phyloP scores from a whole-genome alignment of 2,113 vertebrate species.

The Ailurus styani region DNA sequence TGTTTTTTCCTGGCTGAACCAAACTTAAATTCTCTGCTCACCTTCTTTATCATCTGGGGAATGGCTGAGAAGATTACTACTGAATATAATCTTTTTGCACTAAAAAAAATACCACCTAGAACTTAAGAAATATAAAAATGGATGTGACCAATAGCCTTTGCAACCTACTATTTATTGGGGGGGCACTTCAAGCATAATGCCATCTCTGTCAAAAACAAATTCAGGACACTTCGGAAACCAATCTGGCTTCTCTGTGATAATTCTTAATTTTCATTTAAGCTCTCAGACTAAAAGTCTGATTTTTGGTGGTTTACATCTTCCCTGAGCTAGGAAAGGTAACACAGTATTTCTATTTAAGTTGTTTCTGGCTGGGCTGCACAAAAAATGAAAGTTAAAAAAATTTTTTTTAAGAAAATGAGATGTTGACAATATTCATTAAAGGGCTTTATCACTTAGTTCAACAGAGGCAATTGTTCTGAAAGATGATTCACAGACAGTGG shows the following conservation, averaged over 20 bases:
- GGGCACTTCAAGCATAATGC: not conserved
- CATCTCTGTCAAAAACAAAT: not conserved
- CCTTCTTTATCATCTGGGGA: not conserved
- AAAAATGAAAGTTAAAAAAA: not conserved
- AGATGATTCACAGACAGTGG: not conserved
- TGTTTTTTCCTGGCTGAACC: not conserved
- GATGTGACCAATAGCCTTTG: not conserved
- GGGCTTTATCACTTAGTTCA: not conserved
- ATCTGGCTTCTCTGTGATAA: not conserved
- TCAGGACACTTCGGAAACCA: not conserved
- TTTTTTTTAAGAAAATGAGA: not conserved
- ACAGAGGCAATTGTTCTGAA: not conserved
- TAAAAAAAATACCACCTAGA: not conserved
- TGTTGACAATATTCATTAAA: not conserved
- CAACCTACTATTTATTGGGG: not conserved
- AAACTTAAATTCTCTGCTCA: not conserved
- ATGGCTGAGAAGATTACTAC: not conserved
- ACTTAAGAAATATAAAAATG: not conserved
- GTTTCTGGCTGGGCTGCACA: not conserved
- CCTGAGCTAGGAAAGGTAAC: not conserved
- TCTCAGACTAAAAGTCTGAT: not conserved
- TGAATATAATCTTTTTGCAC: not conserved
- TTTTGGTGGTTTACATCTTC: not conserved
- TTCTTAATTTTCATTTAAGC: not conserved
- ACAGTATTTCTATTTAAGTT: not conserved